Evolutionary conservation across 2,113 vertebrate genomes (phyloP).

Genomic region (Micronycteris hirsuta): DNA sequence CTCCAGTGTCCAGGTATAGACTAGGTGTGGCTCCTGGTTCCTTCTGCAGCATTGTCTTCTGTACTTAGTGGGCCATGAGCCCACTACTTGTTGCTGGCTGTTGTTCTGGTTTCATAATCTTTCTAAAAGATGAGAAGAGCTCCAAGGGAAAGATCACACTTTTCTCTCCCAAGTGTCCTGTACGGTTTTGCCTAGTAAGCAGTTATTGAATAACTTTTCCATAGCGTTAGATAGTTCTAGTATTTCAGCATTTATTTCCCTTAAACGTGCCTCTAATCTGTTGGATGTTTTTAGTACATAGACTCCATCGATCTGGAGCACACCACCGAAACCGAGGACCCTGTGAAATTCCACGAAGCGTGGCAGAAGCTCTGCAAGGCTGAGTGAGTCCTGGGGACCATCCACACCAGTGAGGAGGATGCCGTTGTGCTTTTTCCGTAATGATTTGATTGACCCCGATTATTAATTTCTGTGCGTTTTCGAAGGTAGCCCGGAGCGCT

Average conservation of each 20-base stretch:
- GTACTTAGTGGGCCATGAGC: neutral
- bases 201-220: neutral
- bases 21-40: neutral
- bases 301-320: conserved; percentile 84
- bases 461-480: neutral
- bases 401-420: neutral
- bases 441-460: neutral
- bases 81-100: neutral
- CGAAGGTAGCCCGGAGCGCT: neutral
- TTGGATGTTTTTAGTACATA: conserved; percentile 79
- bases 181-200: neutral
- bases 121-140: neutral
- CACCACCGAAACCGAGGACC: conserved; percentile 77
- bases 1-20: neutral
- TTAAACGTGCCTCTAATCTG: neutral
- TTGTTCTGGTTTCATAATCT: neutral
- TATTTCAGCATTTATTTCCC: conserved; percentile 1
- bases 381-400: conserved; percentile 77
- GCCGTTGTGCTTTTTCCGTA: neutral
- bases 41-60: neutral
- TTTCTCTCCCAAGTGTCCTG: neutral
- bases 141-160: neutral
- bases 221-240: neutral
- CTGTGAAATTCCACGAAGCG: conserved; percentile 84
- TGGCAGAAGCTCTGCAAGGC: conserved; percentile 87